These are phyloP conservation scores for Synanthedon formicaeformis DNA, from an alignment of 2,888 invertebrate genomes.

Conservation along the genomic window DNA sequence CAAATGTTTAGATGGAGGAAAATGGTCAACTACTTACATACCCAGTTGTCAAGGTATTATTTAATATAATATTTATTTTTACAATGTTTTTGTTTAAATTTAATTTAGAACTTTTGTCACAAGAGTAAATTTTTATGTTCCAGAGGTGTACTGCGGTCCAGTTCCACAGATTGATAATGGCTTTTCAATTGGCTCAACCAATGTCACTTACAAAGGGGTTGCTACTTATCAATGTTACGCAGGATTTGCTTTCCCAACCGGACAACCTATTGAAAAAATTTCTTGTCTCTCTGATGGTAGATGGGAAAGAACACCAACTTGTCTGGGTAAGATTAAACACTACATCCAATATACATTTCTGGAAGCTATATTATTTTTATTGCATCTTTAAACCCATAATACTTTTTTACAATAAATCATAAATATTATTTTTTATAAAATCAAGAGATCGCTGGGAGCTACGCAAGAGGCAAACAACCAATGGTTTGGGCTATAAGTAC, in stretches of 20 bases:
- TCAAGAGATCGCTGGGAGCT: no score
- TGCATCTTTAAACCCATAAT: background rate
- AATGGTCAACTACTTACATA: conserved; percentile 92
- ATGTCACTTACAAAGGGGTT: conserved; percentile 92
- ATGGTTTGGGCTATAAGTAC: no score
- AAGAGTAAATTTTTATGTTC: background rate
- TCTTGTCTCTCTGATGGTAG: conserved; percentile 90
- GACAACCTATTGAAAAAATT: conserved; percentile 87
- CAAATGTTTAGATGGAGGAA: conserved; percentile 88
- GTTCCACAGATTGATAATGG: conserved; percentile 98
- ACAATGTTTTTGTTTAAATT: background rate
- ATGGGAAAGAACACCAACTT: conserved; percentile 93
- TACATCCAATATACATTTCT: background rate
- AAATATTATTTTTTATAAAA: no score
- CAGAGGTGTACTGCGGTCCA: conserved; percentile 94
- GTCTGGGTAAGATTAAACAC: conserved; percentile 75
- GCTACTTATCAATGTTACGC: conserved; percentile 98
- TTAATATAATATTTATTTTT: conserved; percentile 2
- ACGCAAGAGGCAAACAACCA: no score
- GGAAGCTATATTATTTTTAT: no score
- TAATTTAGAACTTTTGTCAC: background rate
- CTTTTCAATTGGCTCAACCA: conserved; percentile 94
- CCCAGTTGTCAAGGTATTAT: conserved; percentile 88
- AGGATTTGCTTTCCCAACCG: conserved; percentile 92
- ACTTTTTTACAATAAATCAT: background rate